Conservation (phyloP, 2,113 vertebrate species). For the Atrichornis clamosus region DNA sequence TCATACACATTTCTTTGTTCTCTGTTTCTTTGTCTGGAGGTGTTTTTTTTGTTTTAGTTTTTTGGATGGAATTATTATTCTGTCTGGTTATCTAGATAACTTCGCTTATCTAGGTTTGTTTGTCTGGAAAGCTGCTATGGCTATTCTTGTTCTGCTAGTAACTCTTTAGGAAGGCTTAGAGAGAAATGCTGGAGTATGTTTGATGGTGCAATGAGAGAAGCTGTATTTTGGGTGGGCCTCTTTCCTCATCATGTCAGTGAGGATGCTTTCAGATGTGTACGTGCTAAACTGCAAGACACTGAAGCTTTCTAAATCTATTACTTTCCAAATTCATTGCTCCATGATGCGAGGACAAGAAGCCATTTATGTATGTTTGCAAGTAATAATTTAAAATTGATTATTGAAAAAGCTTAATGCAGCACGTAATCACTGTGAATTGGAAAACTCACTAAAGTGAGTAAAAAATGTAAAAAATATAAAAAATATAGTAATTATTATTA, state of each 20-base stretch:
- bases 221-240: background rate
- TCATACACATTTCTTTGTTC: background rate
- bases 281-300: background rate
- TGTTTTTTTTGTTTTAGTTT: background rate
- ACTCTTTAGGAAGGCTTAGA: background rate
- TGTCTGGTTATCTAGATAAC: background rate
- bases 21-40: background rate
- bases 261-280: background rate
- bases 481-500: background rate
- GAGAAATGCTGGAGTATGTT: background rate
- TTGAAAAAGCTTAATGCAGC: background rate
- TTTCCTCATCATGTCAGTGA: background rate
- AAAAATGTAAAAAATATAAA: background rate
- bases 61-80: background rate
- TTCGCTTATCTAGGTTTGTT: background rate
- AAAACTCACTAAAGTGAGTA: background rate
- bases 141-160: background rate
- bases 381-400: background rate
- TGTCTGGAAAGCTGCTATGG: background rate
- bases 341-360: background rate
- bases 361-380: background rate
- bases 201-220: background rate
- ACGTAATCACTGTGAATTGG: background rate
- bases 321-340: background rate
- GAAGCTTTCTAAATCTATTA: background rate